phyloP scores from a whole-genome alignment of 2,888 invertebrate species.

The Mechanitis mazaeus region DNA sequence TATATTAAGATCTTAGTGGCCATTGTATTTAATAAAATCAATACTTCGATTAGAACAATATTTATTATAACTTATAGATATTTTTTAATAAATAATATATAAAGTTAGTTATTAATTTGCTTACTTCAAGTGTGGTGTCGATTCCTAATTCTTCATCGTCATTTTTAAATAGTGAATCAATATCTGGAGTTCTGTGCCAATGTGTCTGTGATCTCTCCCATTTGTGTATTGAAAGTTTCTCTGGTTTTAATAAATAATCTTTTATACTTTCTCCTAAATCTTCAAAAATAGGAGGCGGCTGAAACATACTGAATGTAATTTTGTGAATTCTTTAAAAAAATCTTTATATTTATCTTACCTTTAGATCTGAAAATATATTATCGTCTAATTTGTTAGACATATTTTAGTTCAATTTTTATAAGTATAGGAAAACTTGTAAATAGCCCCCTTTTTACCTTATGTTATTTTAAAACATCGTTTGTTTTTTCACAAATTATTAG shows the following conservation, averaged over 20 bases:
- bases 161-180: conserved; percentile 56
- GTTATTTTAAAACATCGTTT: no score
- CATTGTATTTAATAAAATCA: no score
- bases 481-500: no score
- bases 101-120: background rate
- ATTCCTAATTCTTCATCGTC: conserved; percentile 56
- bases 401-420: conserved; percentile 14
- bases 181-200: conserved; percentile 43
- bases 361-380: conserved; percentile 46
- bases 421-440: no score
- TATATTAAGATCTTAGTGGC: no score
- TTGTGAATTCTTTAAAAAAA: background rate
- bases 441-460: no score
- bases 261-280: conserved; percentile 80
- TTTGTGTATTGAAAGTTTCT: conserved; percentile 83
- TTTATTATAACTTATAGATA: no score
- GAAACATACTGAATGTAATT: conserved; percentile 35
- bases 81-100: no score
- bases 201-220: conserved; percentile 81
- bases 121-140: conserved; percentile 62
- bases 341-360: conserved; percentile 34
- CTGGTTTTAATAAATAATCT: conserved; percentile 81
- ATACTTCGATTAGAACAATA: no score
- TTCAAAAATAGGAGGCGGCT: conserved; percentile 80
- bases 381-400: conserved; percentile 47